Conservation (phyloP, 2,888 invertebrate species). For the Sarcophaga variegata region DNA sequence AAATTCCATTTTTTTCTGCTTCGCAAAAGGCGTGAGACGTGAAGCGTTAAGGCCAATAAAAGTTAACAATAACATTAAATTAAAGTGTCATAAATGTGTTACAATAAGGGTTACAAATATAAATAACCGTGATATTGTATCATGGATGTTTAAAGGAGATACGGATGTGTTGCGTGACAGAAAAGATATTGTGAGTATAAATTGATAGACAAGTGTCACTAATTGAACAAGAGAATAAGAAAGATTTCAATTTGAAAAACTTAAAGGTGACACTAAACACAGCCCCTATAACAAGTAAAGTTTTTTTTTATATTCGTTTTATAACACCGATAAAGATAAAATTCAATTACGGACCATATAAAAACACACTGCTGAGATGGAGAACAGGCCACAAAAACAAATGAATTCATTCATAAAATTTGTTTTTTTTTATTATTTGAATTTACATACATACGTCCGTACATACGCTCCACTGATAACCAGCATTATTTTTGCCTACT, state of each 20-base stretch:
- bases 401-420: conserved; percentile 52
- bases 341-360: not conserved
- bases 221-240: not conserved
- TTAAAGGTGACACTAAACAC: not conserved
- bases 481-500: conserved; percentile 17
- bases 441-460: conserved; percentile 27
- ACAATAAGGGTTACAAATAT: not conserved
- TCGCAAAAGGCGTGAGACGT: too few relatives aligned
- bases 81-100: conserved; percentile 23
- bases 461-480: conserved; percentile 14
- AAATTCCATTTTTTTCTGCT: too few relatives aligned
- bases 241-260: not conserved
- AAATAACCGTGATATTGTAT: not conserved
- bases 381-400: not conserved
- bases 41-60: not conserved
- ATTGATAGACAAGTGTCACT: not conserved
- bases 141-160: not conserved
- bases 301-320: not conserved
- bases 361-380: not conserved
- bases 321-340: not conserved
- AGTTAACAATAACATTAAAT: conserved; percentile 18
- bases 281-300: not conserved
- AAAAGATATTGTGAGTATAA: not conserved
- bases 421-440: conserved; percentile 28
- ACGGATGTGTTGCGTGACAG: not conserved